Base-by-base conservation (phyloP, 2,113 vertebrate genomes). In the Ailuropoda melanoleuca region DNA sequence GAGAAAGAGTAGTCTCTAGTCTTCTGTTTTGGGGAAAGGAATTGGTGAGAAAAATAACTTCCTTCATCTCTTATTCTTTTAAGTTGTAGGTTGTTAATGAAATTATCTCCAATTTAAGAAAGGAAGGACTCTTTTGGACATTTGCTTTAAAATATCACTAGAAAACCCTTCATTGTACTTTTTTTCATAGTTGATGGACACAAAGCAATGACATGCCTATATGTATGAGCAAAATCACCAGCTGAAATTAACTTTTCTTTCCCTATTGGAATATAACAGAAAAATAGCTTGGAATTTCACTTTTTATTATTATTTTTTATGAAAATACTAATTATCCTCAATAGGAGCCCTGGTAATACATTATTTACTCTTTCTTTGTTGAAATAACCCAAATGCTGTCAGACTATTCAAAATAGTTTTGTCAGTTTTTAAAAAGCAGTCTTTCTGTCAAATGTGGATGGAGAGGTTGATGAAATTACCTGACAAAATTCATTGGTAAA, bases 291-390 rank as follows among this genome's bases (percentile, higher is more conserved):
- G 21, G 80, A 90, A 90, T 95, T 94, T 94, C 14, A 37, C 1
- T 72, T 81, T 93, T 89, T 66, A 21, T 18, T 94, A 13, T 56
- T 56, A 21, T 46, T 77, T 88, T 82, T 72, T 68, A 53, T 77
- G 34, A 97, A 97, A 94, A 97, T 92, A 90, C 29, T 84, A 97
- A 97, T 97, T 70, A 70, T 96, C 29, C 13, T 95, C 66, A 90
- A 58, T 80, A 93, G 29, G 15, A 96, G 6, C 3, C 72, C 18
- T 55, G 34, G 34, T 64, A 94, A 97, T 75, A 70, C 12, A 53
- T 93, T 85, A 94, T 90, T 97, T 94, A 96, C 84, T 53, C 29
- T 95, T 81, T 88, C 48, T 95, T 89, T 80, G 19, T 70, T 97
- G 34, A 90, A 90, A 89, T 74, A 96, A 88, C 23, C 7, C 23